These are phyloP conservation scores for Bungarus multicinctus DNA, from an alignment of 2,113 vertebrate genomes.

Conservation along the genomic window DNA sequence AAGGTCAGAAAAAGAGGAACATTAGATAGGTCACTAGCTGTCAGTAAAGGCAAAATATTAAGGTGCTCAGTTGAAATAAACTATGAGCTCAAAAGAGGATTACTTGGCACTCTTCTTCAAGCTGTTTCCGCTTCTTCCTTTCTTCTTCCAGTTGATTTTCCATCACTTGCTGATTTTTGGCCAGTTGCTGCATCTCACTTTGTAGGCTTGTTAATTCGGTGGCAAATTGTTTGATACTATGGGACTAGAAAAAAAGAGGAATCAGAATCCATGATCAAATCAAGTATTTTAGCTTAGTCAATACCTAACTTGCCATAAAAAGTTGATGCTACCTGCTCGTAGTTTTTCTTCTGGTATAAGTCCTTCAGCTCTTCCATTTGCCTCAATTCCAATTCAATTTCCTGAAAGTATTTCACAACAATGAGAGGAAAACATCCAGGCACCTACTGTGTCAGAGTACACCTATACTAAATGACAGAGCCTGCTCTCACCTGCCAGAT, in stretches of 20 bases:
- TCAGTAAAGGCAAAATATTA: neutral
- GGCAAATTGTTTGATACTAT: slow-evolving; percentile 62
- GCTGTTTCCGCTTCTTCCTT: slow-evolving; percentile 40
- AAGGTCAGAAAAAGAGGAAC: no score
- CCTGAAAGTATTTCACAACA: slow-evolving; percentile 51
- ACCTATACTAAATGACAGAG: no score
- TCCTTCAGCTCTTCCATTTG: slow-evolving; percentile 66
- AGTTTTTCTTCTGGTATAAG: slow-evolving; percentile 68
- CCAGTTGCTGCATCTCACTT: slow-evolving; percentile 61
- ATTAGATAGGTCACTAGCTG: neutral
- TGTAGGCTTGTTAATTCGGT: slow-evolving; percentile 60
- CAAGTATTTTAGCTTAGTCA: neutral
- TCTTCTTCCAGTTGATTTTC: slow-evolving; percentile 54
- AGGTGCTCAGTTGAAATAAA: neutral
- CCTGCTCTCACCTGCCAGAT: neutral
- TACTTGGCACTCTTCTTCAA: slow-evolving; percentile 65
- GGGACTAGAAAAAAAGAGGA: slow-evolving; percentile 44
- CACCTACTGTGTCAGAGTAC: neutral
- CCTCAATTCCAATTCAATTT: slow-evolving; percentile 63
- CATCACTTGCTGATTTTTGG: slow-evolving; percentile 58
- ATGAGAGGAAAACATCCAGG: neutral
- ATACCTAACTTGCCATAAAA: neutral
- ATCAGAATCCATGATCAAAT: neutral
- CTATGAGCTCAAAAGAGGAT: neutral
- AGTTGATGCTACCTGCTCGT: slow-evolving; percentile 61